phyloP scores from a whole-genome alignment of 2,797 vertebrate species.

The Pseudocheirus occidentalis region DNA sequence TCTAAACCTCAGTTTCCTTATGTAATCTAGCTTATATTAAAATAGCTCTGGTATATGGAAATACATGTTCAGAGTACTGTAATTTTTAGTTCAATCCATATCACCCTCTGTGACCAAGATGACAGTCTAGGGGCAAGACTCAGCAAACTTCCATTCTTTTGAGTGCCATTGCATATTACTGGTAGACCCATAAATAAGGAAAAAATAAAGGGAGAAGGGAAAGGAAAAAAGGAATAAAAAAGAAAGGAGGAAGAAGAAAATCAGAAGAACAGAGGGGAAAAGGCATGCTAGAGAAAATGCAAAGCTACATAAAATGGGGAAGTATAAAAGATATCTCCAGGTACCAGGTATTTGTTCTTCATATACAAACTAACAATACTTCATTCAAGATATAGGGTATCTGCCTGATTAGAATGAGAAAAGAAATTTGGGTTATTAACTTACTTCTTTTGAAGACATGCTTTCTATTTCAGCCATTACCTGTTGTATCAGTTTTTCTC shows the following conservation, averaged over 20 bases:
- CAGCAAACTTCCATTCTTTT: conserved; percentile 11
- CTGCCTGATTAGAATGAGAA: neutral
- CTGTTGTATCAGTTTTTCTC: neutral
- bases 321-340: neutral
- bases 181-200: neutral
- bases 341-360: neutral
- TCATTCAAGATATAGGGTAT: neutral
- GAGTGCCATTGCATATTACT: neutral
- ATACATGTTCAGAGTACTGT: neutral
- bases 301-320: neutral
- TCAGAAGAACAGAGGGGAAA: neutral
- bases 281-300: neutral
- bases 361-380: neutral
- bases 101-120: conserved; percentile 5
- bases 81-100: conserved; percentile 29
- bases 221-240: neutral
- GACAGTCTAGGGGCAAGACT: neutral
- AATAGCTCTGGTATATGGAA: neutral
- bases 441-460: conserved; percentile 23
- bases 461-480: neutral
- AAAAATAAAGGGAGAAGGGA: neutral
- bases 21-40: conserved; percentile 24
- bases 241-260: neutral
- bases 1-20: neutral
- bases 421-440: neutral